Base-by-base conservation (phyloP, 2,797 vertebrate species). In the Alauda arvensis region DNA sequence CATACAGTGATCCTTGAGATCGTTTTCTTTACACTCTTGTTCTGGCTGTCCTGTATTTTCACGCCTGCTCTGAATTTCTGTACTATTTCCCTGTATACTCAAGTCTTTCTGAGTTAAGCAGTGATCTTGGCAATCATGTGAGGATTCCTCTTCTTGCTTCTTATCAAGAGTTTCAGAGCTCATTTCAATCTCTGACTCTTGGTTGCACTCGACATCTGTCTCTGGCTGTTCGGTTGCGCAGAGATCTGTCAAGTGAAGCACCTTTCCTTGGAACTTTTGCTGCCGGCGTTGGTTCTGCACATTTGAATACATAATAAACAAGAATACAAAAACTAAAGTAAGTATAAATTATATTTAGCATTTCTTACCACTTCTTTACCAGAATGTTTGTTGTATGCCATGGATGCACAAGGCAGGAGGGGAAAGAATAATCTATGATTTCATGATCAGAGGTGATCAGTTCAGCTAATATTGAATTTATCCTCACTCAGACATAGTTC, bases 281-380 rank as follows among this genome's bases (percentile, higher is more conserved):
- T 99, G 99, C 45, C 96, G 97, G 86, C 98, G 98, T 88, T 99
- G 98, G 87, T 95, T 98, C 99, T 99, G 91, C 43, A 62, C 76
- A 88, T 56, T 67, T 69, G 34, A 45, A 83, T 25, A 80, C 12
- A 46, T 14, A 67, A 68, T 14, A 48, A 2, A 46, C 25, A 71
- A 77, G 24, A 84, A 33, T 18, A 78, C 19, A 82, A 68, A 85
- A 61, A 4, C 0, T 9, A 46, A n/a, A 70, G 21, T n/a, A 60
- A 79, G 13, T 51, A 67, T 37, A 69, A 72, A 46, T 55, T 3
- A 29, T 8, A 51, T 52, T 89, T 52, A 74, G 7, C 48, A 42
- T 33, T 83, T 77, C 40, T 60, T 71, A 80, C 7, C 12, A 34
- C 34, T 86, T 68, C 20, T 75, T 70, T 48, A 85, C 25, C 18